Conservation (phyloP, 2,888 invertebrate species). For the Cacoxenus indagator region DNA sequence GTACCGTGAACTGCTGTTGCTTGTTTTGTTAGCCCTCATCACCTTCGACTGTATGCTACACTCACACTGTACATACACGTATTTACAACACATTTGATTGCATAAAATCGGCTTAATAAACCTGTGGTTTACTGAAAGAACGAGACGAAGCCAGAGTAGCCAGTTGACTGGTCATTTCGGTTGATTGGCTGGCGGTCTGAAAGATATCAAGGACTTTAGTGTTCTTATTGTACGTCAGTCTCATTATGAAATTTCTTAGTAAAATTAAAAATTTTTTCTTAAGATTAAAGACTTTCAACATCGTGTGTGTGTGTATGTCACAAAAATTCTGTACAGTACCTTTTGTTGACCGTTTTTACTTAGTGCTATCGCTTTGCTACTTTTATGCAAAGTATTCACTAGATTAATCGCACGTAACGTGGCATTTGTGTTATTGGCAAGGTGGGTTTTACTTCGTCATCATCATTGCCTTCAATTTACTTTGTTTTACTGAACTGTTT, state of each 20-base stretch:
- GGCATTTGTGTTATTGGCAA: conserved; percentile 1
- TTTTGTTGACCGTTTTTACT: not conserved
- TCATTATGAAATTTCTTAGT: no score
- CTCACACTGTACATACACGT: conserved; percentile 11
- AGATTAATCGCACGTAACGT: conserved; percentile 9
- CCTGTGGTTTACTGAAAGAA: conserved; percentile 1
- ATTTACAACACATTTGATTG: conserved; percentile 19
- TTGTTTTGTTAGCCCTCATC: not conserved
- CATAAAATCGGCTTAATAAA: conserved; percentile 19
- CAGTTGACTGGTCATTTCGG: not conserved
- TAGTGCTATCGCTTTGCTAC: not conserved
- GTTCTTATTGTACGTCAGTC: no score
- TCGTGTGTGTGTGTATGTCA: no score
- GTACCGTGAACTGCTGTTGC: not conserved
- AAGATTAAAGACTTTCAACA: no score
- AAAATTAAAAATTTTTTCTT: no score
- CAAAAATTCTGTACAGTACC: no score
- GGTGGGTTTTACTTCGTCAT: not conserved
- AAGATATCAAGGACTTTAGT: no score
- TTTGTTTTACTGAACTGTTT: not conserved
- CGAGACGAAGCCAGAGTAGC: not conserved
- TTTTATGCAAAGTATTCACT: conserved; percentile 18
- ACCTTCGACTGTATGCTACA: no score
- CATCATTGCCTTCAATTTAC: not conserved
- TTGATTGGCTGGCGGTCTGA: not conserved